Evolutionary conservation across 2,888 invertebrate species (phyloP), one percentile per base, ranked within the genome.

Genomic region (Tachystola acroxantha): DNA sequence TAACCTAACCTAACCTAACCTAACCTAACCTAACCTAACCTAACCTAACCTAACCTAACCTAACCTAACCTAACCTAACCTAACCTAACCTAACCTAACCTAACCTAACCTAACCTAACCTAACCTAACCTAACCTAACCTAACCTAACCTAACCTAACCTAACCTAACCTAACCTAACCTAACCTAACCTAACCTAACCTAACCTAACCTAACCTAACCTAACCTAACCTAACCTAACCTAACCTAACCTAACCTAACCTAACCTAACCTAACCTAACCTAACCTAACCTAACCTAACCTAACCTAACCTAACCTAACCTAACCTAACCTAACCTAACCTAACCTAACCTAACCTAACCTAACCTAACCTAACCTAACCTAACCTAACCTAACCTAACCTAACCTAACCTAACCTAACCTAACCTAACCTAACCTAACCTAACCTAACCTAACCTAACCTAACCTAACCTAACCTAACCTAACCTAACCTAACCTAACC

Each of bases 231-330:
- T 40, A 40, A 40, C 36, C 40, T 40, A 36, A 36, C 40, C 40
- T 40, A 40, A 40, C 42, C 38, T 42, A 42, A 37, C 42, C 42
- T 42, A 42, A 42, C 42, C 41, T 42, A 42, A 42, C 42, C 38
- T 42, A 42, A 38, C 37, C 42, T 42, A 38, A 38, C 38, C 38
- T 42, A 40, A 40, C 40, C 40, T 40, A 40, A 40, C 40, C 40
- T 37, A 37, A 40, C 40, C 37, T 40, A 37, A 37, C 37, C 37
- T 40, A 40, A 40, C n/a, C 40, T 40, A 40, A 40, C 40, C 40
- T 40, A 40, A 40, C 40, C 40, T 40, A 40, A 40, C 40, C 40
- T 40, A 40, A 40, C 40, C 40, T 40, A 34, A 26, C 34, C 27
- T 27, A 14, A 34, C 34, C 34, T 26, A 22, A 22, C 22, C 22